Percentiles rank a stretch among this genome's conserved stretches.
phyloP scores from a whole-genome alignment of 2,888 invertebrate species.

The Altica lythri region DNA sequence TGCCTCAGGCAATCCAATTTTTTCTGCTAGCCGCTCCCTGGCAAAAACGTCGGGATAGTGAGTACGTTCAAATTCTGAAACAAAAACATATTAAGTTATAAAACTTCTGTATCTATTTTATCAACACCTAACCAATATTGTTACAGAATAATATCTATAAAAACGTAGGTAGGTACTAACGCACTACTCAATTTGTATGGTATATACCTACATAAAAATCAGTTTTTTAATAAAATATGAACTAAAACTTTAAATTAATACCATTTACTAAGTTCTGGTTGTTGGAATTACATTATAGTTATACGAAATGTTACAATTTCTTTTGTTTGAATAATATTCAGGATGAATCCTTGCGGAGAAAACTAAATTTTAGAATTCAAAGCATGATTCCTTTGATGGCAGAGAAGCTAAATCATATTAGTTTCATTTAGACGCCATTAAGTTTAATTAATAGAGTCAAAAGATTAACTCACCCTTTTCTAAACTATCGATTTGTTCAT shows the following conservation, averaged over 20 bases:
- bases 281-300: too few relatives aligned
- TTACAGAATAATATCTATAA: not conserved
- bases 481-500: slow-evolving; percentile 97
- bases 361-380: too few relatives aligned
- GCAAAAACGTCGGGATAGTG: slow-evolving; percentile 98
- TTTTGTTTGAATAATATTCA: too few relatives aligned
- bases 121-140: not conserved
- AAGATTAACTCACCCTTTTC: slow-evolving; percentile 82
- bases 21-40: slow-evolving; percentile 91
- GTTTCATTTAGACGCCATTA: slow-evolving; percentile 8
- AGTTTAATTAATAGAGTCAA: slow-evolving; percentile 9
- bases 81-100: slow-evolving; percentile 43
- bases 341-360: too few relatives aligned
- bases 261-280: too few relatives aligned
- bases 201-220: too few relatives aligned
- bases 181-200: too few relatives aligned
- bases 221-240: too few relatives aligned
- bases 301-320: too few relatives aligned
- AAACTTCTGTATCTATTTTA: not conserved
- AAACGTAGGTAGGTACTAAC: too few relatives aligned
- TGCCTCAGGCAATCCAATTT: slow-evolving; percentile 98
- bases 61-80: slow-evolving; percentile 93
- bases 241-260: too few relatives aligned
- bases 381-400: too few relatives aligned
- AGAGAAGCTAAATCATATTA: slow-evolving; percentile 10